Percentiles rank a stretch among this genome's conserved stretches.
These are phyloP conservation scores for Latrodectus hesperus DNA, from an alignment of 2,888 invertebrate genomes.

Conservation along the genomic window DNA sequence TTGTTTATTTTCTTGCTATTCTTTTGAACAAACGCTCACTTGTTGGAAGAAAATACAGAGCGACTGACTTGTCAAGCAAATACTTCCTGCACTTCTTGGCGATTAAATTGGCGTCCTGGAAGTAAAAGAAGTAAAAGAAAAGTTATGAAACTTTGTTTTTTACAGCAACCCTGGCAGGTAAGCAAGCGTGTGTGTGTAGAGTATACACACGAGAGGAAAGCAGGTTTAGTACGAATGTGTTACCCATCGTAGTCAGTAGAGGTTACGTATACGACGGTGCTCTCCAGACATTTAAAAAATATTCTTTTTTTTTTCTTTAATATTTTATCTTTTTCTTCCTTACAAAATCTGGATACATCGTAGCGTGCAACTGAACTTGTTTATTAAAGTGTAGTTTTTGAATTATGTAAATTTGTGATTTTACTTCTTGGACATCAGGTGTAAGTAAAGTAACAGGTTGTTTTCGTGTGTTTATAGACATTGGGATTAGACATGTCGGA, in stretches of 20 bases:
- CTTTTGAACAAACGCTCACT: no score
- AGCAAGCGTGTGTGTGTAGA: neutral
- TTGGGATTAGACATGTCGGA: neutral
- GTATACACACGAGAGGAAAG: neutral
- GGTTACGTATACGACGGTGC: neutral
- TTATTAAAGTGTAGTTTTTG: neutral
- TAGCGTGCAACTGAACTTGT: neutral
- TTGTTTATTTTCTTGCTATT: no score
- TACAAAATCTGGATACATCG: neutral
- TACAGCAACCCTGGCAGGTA: neutral
- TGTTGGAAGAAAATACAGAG: no score
- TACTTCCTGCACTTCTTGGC: neutral
- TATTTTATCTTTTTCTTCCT: neutral
- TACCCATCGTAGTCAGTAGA: neutral
- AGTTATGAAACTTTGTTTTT: neutral
- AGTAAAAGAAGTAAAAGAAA: neutral
- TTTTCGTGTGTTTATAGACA: neutral
- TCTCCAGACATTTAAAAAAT: neutral
- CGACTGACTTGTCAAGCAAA: no score
- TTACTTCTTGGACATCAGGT: neutral
- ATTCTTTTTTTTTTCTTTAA: neutral
- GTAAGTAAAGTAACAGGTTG: neutral
- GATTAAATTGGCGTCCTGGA: neutral
- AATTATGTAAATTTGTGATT: neutral
- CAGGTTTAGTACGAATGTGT: neutral